Base-by-base conservation (phyloP, 2,888 invertebrate species). In the Acanthococcus lagerstroemiae region DNA sequence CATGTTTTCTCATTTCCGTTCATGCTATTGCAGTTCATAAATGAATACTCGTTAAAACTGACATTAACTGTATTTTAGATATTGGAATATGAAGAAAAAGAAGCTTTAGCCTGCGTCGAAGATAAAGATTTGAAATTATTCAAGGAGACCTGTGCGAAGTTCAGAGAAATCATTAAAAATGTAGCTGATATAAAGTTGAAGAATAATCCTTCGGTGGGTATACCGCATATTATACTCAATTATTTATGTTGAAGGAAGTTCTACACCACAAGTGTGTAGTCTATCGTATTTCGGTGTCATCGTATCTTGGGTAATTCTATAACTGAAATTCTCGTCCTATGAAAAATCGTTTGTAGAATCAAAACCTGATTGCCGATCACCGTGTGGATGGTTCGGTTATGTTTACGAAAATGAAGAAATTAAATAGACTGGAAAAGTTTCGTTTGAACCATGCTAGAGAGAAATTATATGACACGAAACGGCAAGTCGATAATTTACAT, bases 401-500 rank as follows among this genome's bases (percentile, higher is more conserved):
- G n/a, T 66, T 66, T 17, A n/a, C 55, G 7, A 56, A 56, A 50
- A 56, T 66, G 56, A 66, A 66, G 57, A 66, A 66, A 57, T 50
- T 56, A 25, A 66, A 66, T 37, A 56, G 66, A 27, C 26, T 66
- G 1, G 66, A 66, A 57, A 66, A 66, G 24, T 57, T 66, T 37
- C 55, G 48, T 24, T 27, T 66, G 48, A 56, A 66, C 25, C 56
- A 24, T 19, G 56, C 55, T 9, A 12, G 66, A 58, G 94, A 95
- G 76, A 83, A 84, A 15, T 79, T 94, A 4, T 85, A 85, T 71
- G 83, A 85, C 72, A 90, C 90, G 70, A 94, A 94, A 75, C 86
- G 88, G 72, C 85, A 87, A 71, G 92, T 95, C 0, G 95, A 96
- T 74, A 88, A 88, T 65, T 88, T 90, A 71, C 89, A 95, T 74